Percentiles rank a stretch among this genome's conserved stretches.
phyloP scores from a whole-genome alignment of 2,888 invertebrate species.

The Neocrepidodera transversa region DNA sequence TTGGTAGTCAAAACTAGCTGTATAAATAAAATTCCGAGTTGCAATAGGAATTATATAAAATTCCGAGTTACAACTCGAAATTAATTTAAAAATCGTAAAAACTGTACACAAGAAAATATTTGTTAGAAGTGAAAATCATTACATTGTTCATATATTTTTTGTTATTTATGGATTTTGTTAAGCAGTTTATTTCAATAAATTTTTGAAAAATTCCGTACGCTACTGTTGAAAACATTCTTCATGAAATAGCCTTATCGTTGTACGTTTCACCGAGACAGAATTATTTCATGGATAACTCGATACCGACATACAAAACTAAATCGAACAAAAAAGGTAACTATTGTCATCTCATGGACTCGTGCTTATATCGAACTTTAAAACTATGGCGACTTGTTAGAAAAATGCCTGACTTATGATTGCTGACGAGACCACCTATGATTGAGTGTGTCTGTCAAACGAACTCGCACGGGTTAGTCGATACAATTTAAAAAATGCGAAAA shows the following conservation, averaged over 20 bases:
- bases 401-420: slow-evolving; percentile 51
- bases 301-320: slow-evolving; percentile 37
- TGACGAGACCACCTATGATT: slow-evolving; percentile 53
- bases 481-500: slow-evolving; percentile 2
- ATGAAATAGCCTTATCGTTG: slow-evolving; percentile 25
- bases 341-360: slow-evolving; percentile 49
- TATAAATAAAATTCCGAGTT: too few species aligned
- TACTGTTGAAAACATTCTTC: slow-evolving; percentile 4
- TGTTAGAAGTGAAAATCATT: too few species aligned
- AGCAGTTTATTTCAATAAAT: too few species aligned
- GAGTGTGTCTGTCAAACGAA: slow-evolving; percentile 12
- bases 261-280: slow-evolving; percentile 30
- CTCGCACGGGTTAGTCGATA: not conserved
- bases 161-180: too few species aligned
- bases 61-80: too few species aligned
- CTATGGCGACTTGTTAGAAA: slow-evolving; percentile 47
- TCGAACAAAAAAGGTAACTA: slow-evolving; percentile 48
- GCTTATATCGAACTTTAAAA: slow-evolving; percentile 48
- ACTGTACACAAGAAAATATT: too few species aligned
- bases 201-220: too few species aligned
- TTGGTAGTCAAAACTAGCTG: too few species aligned
- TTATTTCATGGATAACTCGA: slow-evolving; percentile 36
- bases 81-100: too few species aligned
- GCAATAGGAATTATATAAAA: too few species aligned
- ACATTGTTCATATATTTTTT: too few species aligned